phyloP scores from a whole-genome alignment of 2,888 invertebrate genomes.

The Polylopha cassiicola region DNA sequence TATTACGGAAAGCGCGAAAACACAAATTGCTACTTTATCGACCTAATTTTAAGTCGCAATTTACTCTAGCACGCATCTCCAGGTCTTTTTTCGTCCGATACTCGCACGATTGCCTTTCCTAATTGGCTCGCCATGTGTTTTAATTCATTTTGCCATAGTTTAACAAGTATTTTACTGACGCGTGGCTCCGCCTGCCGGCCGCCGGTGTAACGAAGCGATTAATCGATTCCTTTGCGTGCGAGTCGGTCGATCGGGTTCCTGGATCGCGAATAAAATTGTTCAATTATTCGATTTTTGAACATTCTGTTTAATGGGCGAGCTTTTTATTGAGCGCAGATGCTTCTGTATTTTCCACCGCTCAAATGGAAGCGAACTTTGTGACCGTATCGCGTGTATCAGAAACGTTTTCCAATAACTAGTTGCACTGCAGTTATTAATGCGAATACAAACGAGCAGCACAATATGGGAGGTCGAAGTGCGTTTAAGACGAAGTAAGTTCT shows the following conservation, averaged over 20 bases:
- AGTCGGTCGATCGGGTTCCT: conserved; percentile 54
- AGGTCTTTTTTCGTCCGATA: conserved; percentile 66
- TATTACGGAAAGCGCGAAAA: conserved; percentile 44
- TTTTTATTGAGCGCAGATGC: conserved; percentile 34
- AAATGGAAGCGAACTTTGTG: too few relatives aligned
- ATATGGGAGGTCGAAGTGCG: conserved; percentile 36
- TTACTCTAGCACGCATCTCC: conserved; percentile 36
- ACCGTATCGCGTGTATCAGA: too few relatives aligned
- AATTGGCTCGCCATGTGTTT: conserved; percentile 76
- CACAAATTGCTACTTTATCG: conserved; percentile 44
- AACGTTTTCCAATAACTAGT: too few relatives aligned
- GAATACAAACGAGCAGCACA: too few relatives aligned
- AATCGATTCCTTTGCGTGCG: conserved; percentile 73
- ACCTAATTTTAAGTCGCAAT: conserved; percentile 36
- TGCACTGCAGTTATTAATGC: too few relatives aligned
- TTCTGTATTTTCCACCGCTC: too few relatives aligned
- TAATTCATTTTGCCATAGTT: conserved; percentile 77
- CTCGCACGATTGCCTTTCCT: conserved; percentile 75
- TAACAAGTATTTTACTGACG: conserved; percentile 77
- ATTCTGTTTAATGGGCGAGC: conserved; percentile 38
- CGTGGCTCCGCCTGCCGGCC: conserved; percentile 71
- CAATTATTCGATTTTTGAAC: conserved; percentile 50
- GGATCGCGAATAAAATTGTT: conserved; percentile 49
- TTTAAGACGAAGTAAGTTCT: conserved; percentile 39
- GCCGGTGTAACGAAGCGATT: conserved; percentile 65